Evolutionary conservation across 2,888 invertebrate genomes (phyloP), one percentile per base, ranked within the genome.

Genomic region (Trisateles emortualis): DNA sequence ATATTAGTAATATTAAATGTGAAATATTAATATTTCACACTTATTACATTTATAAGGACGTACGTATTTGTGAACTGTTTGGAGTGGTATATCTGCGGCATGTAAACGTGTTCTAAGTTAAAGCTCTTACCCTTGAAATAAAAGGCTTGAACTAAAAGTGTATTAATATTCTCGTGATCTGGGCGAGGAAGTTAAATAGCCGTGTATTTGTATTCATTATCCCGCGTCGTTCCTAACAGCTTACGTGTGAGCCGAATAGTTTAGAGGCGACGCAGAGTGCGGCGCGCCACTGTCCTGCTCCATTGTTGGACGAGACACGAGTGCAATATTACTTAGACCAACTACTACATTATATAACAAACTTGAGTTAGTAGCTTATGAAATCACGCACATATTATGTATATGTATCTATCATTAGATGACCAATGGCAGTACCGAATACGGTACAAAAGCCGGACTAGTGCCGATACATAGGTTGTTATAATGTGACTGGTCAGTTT

Each of bases 131-230:
- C 81, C 82, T 84, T 83, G 82, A 86, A 84, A 79, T 78, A 77
- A 78, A 77, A 77, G 79, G 74, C 74, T 75, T 79, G 67, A 68
- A 81, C 76, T 69, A 81, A 78, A 80, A 77, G 68, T 79, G 52
- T 83, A 83, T 87, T 87, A 84, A 85, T 83, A 87, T 87, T 86
- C 85, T 48, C 75, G 73, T 83, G 79, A 83, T 81, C 80, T 83
- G 72, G 72, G 57, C 77, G 79, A 80, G 85, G 84, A 87, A 87
- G 89, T 89, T 85, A 90, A 89, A 90, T 90, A 87, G 88, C 83
- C 79, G 81, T 82, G 84, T 86, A 86, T 86, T 85, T 85, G 87
- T 88, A 90, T 90, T 90, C 88, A 88, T 88, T 89, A 88, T 84
- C 84, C 81, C 79, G 76, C 76, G 74, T 72, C 71, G 73, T 72